These are phyloP conservation scores for Hirtodrosophila cameraria DNA, from an alignment of 2,888 invertebrate genomes.

Conservation along the genomic window DNA sequence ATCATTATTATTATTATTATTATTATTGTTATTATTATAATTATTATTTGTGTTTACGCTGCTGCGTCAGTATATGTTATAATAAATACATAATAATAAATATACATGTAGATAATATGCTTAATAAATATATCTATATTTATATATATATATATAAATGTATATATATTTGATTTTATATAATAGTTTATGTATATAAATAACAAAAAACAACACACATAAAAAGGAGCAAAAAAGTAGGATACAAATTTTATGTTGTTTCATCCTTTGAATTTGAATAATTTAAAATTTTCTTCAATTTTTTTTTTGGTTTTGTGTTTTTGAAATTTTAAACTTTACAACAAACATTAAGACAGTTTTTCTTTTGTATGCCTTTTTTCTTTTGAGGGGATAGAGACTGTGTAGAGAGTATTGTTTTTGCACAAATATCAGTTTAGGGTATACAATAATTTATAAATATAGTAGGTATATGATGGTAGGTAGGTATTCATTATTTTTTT, in stretches of 20 bases:
- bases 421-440: constrained; percentile 64
- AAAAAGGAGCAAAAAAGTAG: constrained; percentile 75
- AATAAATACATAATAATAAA: constrained; percentile 81
- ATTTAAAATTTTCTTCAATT: too few species aligned
- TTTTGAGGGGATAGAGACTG: constrained; percentile 50
- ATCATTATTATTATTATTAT: constrained; percentile 31
- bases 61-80: constrained; percentile 74
- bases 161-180: constrained; percentile 70
- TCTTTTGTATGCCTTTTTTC: constrained; percentile 23
- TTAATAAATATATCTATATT: constrained; percentile 76
- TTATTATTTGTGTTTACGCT: constrained; percentile 45
- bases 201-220: constrained; percentile 83
- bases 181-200: constrained; percentile 81
- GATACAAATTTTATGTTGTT: constrained; percentile 54
- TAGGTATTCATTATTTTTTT: constrained; percentile 35
- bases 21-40: constrained; percentile 27
- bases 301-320: constrained; percentile 8
- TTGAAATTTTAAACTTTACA: constrained; percentile 53
- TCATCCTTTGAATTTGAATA: constrained; percentile 57
- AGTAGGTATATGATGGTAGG: constrained; percentile 29
- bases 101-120: constrained; percentile 81
- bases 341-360: constrained; percentile 62
- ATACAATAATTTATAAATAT: constrained; percentile 60
- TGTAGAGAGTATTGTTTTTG: constrained; percentile 69
- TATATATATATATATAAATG: constrained; percentile 56